Conservation (phyloP, 2,113 vertebrate species). For the Sapajus apella region DNA sequence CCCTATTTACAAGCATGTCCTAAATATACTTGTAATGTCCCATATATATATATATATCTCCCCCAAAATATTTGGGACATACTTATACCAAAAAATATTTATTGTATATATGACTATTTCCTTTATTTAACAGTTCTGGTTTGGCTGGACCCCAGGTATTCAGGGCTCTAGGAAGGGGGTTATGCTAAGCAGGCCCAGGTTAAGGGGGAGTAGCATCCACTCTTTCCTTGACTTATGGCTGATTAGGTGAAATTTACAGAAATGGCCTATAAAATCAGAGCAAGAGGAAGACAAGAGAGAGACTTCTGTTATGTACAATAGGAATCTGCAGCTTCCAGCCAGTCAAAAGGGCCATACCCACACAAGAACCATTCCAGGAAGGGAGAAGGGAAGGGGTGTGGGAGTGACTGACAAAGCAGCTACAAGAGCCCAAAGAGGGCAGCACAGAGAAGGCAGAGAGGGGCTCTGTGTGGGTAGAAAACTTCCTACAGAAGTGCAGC, state of each 20-base stretch:
- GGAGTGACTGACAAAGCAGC: neutral
- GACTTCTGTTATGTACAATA: neutral
- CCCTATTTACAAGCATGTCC: too few species aligned
- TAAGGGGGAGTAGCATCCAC: neutral
- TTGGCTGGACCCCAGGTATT: neutral
- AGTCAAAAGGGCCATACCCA: neutral
- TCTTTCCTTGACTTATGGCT: neutral
- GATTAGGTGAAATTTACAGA: neutral
- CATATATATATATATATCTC: neutral
- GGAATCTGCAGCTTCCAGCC: neutral
- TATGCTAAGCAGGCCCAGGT: neutral
- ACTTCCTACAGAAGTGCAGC: neutral
- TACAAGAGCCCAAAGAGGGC: too few species aligned
- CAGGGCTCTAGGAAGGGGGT: neutral
- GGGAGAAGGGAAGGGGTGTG: fast-evolving
- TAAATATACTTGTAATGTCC: too few species aligned
- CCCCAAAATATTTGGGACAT: neutral
- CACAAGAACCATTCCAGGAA: neutral
- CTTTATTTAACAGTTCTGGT: neutral
- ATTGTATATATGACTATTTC: neutral
- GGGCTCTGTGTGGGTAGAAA: fast-evolving
- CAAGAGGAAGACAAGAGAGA: neutral
- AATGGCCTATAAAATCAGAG: neutral
- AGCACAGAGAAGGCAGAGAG: neutral
- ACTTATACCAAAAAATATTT: neutral